A percentile compares a stretch with the other conserved stretches of the same genome.
Evolutionary conservation across 1,140 invertebrate genomes (phyloP).

Genomic region (Drosophila truncata): DNA sequence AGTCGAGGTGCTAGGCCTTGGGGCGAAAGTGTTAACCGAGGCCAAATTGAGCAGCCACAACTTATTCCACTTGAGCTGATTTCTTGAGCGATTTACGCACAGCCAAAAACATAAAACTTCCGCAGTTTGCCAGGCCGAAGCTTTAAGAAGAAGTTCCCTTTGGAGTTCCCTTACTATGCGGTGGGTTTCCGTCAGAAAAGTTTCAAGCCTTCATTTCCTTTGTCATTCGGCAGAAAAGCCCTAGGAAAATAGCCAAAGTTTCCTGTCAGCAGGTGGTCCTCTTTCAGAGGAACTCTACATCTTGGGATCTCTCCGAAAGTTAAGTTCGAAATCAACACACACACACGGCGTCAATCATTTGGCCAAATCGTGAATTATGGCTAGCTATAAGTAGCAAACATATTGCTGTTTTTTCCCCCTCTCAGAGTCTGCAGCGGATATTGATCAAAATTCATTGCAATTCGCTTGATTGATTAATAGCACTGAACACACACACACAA

Average conservation of each 20-base stretch:
- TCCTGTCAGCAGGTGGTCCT: slow-evolving; percentile 79
- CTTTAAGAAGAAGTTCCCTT: slow-evolving; percentile 41
- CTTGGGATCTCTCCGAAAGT: slow-evolving; percentile 42
- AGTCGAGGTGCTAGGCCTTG: slow-evolving; percentile 11
- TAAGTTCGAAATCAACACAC: slow-evolving; percentile 43
- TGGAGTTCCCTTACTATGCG: no score
- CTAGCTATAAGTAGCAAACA: slow-evolving; percentile 27
- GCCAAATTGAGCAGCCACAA: slow-evolving; percentile 65
- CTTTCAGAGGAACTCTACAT: slow-evolving; percentile 69
- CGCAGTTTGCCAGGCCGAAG: slow-evolving; percentile 63
- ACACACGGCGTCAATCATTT: slow-evolving; percentile 67
- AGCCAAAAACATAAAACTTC: slow-evolving; percentile 81
- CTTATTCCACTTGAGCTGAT: slow-evolving; percentile 82
- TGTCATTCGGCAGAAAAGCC: slow-evolving; percentile 43
- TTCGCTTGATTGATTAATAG: slow-evolving; percentile 78
- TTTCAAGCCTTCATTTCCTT: slow-evolving; percentile 56
- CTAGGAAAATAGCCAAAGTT: slow-evolving; percentile 40
- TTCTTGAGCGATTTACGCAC: slow-evolving; percentile 81
- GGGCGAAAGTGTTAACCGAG: slow-evolving; percentile 68
- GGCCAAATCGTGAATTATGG: slow-evolving; percentile 62
- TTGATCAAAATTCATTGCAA: slow-evolving; percentile 80
- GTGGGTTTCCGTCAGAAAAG: slow-evolving; percentile 31
- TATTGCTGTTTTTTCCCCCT: slow-evolving; percentile 32
- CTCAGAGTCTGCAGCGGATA: slow-evolving; percentile 71
- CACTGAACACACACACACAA: no score